Evolutionary conservation across 2,113 vertebrate genomes (phyloP), one percentile per base, ranked within the genome.

Genomic region (Rousettus leschenaultii): DNA sequence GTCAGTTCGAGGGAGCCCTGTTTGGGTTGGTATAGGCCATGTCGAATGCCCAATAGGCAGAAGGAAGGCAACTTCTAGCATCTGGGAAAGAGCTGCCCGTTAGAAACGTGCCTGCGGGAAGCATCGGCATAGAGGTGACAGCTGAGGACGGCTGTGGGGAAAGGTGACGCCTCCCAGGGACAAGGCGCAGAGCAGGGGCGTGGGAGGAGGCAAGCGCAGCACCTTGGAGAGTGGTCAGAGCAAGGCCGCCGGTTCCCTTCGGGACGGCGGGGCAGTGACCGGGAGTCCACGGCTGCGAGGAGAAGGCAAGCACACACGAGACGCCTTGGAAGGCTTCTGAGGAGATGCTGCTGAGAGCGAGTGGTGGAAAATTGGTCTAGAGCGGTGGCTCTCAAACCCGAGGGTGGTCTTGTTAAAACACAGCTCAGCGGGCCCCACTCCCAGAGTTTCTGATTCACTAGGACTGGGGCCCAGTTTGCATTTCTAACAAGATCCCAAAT

Each of bases 341-440:
- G n/a, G 74, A 84, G 33, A 68, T 1, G 5, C 28, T 61, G 26
- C 59, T 5, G 6, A 57, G 33, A 22, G n/a, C 16, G 40, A 26
- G 26, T 6, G 75, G 8, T 61, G 66, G 15, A 15, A 75, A 86
- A 51, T 0, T 4, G 18, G 33, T 55, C 33, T 48, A 40, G 30
- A 30, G 16, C 45, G 15, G 38, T 18, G 30, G 24, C 21, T 80
- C 30, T 83, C 22, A 53, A n/a, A 19, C 59, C 1, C 16, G 11
- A 22, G 70, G 2, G 4, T 26, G 30, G 10, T 28, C 84, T 82
- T 16, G 2, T 92, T 22, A 22, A 48, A 75, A 28, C 13, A 7
- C 26, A 55, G 43, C 8, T 21, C 0, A 0, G 4, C 3, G 14
- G 63, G 12, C 28, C 5, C n/a, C 9, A 15, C 0, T 45, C 40